Evolutionary conservation across 2,888 invertebrate genomes (phyloP).

Genomic region (Clivina fossor): DNA sequence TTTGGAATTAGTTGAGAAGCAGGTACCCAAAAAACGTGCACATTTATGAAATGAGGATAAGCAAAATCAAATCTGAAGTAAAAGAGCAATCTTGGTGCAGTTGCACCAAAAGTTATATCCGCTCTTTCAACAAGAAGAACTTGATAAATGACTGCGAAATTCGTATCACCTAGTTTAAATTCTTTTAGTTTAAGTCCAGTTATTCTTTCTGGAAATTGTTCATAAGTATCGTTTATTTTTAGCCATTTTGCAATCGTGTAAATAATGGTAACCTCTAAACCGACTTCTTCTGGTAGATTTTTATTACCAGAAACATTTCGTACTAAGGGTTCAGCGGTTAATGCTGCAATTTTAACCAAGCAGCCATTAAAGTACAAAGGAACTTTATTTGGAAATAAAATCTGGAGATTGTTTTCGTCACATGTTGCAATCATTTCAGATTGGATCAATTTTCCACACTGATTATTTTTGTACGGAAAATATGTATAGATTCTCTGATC

Average conservation of each 20-base stretch:
- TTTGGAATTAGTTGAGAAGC: too few relatives aligned
- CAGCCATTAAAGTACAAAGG: slow-evolving; percentile 7
- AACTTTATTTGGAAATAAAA: slow-evolving; percentile 8
- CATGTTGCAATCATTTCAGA: neutral
- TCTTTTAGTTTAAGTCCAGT: too few relatives aligned
- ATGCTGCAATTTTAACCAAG: neutral
- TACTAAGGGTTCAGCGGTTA: neutral
- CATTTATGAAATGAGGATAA: too few relatives aligned
- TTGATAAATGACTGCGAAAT: too few relatives aligned
- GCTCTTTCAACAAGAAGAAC: too few relatives aligned
- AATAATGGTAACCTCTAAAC: slow-evolving; percentile 7
- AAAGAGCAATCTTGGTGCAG: too few relatives aligned
- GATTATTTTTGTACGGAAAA: slow-evolving; percentile 4
- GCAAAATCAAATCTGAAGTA: too few relatives aligned
- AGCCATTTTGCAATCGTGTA: slow-evolving; percentile 11
- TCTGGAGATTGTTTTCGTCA: neutral
- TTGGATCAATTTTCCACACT: slow-evolving; percentile 2
- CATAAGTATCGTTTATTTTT: slow-evolving; percentile 2
- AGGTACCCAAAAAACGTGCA: too few relatives aligned
- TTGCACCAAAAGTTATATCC: too few relatives aligned
- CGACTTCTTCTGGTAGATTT: neutral
- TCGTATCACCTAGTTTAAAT: too few relatives aligned
- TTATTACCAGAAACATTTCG: neutral
- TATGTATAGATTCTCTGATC: slow-evolving; percentile 2
- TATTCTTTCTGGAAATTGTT: neutral